A percentile compares a stretch with the other conserved stretches of the same genome.
These are phyloP conservation scores for Pelusios castaneus DNA, from an alignment of 2,113 vertebrate species.

Conservation along the genomic window DNA sequence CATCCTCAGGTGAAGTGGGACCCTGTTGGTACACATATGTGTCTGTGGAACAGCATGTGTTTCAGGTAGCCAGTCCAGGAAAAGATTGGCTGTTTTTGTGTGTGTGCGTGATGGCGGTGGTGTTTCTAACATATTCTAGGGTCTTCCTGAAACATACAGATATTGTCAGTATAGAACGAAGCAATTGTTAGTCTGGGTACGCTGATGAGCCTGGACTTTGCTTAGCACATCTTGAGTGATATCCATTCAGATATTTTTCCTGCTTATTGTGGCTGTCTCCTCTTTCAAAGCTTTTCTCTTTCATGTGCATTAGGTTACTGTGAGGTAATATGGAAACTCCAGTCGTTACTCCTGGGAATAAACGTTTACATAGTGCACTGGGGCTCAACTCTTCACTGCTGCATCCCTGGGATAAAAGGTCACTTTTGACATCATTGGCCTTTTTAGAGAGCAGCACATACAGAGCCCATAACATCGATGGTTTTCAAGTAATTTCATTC, in stretches of 20 bases:
- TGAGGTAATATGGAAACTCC: slow-evolving; percentile 63
- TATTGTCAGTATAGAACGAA: not conserved
- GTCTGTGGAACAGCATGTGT: not conserved
- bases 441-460: slow-evolving; percentile 26
- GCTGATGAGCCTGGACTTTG: not conserved
- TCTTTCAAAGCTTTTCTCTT: slow-evolving; percentile 56
- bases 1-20: not conserved
- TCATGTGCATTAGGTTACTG: slow-evolving; percentile 38
- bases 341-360: slow-evolving; percentile 67
- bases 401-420: slow-evolving; percentile 63
- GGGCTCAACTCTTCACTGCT: slow-evolving; percentile 43
- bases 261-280: slow-evolving; percentile 37
- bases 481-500: not conserved
- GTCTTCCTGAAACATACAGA: not conserved
- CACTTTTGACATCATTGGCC: slow-evolving; percentile 68
- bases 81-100: not conserved
- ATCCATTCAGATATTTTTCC: slow-evolving; percentile 47
- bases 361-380: slow-evolving; percentile 67
- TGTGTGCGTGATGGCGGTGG: not conserved
- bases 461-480: not conserved
- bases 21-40: not conserved
- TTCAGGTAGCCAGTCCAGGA: not conserved
- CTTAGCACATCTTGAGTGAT: not conserved
- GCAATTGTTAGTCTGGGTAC: not conserved
- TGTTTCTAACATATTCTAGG: not conserved